Evolutionary conservation across 2,113 vertebrate species (phyloP).

Genomic region (Corvus moneduloides): DNA sequence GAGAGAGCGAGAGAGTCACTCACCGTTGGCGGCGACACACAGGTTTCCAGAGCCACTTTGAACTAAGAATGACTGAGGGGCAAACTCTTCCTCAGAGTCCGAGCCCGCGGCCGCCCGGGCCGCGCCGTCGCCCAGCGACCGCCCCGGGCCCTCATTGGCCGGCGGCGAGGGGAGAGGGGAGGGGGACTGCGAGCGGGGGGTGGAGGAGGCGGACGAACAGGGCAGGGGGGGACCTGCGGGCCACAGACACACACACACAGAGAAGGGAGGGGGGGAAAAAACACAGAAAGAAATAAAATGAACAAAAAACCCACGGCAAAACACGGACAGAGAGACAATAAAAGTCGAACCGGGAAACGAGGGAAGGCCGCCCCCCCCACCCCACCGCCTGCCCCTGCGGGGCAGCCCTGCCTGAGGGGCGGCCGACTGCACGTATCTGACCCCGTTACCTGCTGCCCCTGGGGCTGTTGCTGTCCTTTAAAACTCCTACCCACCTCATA

Average conservation of each 20-base stretch:
- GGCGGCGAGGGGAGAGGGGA: conserved; percentile 88
- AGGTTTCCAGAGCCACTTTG: conserved; percentile 93
- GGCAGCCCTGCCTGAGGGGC: background rate
- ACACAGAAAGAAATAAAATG: conserved; percentile 44
- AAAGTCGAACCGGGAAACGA: conserved; percentile 7
- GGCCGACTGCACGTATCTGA: background rate
- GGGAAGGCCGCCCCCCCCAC: background rate
- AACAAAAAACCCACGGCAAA: background rate
- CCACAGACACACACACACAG: conserved; percentile 74
- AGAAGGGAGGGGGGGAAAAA: background rate
- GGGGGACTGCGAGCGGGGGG: conserved; percentile 89
- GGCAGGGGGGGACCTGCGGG: conserved; percentile 92
- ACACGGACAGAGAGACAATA: conserved; percentile 22
- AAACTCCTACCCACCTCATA: background rate
- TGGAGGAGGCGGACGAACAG: conserved; percentile 93
- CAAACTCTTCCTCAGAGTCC: conserved; percentile 98
- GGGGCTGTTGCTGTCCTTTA: background rate
- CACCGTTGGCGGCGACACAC: conserved; percentile 88
- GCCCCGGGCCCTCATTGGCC: conserved; percentile 93
- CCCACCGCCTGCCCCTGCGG: background rate
- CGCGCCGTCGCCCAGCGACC: conserved; percentile 96
- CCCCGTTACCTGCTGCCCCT: background rate
- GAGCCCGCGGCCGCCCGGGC: conserved; percentile 92
- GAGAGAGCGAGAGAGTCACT: conserved; percentile 74
- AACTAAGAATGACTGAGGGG: conserved; percentile 96